A percentile compares a stretch with the other conserved stretches of the same genome.
These are phyloP conservation scores for Oasisia sp. DNA, from an alignment of 2,888 invertebrate species.

Conservation along the genomic window DNA sequence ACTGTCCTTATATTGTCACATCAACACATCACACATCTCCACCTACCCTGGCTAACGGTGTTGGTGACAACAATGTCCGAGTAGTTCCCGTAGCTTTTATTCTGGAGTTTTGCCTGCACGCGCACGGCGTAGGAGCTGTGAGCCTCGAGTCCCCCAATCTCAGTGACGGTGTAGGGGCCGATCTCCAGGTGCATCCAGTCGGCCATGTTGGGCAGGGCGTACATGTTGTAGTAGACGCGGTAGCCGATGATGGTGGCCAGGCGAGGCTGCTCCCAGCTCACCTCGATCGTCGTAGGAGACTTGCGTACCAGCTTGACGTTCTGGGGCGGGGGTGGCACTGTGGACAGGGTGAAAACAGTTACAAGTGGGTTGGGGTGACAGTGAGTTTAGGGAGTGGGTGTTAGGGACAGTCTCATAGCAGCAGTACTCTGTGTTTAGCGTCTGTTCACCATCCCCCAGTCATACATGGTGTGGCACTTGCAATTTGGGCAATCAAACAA, in stretches of 20 bases:
- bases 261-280: constrained; percentile 70
- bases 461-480: no score
- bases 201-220: constrained; percentile 52
- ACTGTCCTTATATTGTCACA: not conserved
- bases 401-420: not conserved
- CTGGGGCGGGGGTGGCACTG: constrained; percentile 93
- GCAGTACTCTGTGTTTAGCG: not conserved
- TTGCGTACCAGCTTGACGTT: constrained; percentile 93
- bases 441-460: no score
- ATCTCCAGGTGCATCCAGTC: constrained; percentile 57
- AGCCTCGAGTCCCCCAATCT: constrained; percentile 53
- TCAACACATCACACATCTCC: not conserved
- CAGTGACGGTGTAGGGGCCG: constrained; percentile 49
- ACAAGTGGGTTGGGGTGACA: not conserved
- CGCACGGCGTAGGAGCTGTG: constrained; percentile 57
- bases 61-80: constrained; percentile 47
- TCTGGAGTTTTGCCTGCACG: constrained; percentile 56
- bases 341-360: constrained; percentile 55
- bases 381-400: not conserved
- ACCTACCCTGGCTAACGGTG: not conserved
- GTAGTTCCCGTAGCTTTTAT: constrained; percentile 59
- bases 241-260: constrained; percentile 58
- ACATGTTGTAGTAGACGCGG: constrained; percentile 59
- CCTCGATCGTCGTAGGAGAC: constrained; percentile 91
- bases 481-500: no score